A percentile compares a stretch with the other conserved stretches of the same genome.
Conservation (phyloP, 92 coral and sea anemone species). For the Palythoa grandis region DNA sequence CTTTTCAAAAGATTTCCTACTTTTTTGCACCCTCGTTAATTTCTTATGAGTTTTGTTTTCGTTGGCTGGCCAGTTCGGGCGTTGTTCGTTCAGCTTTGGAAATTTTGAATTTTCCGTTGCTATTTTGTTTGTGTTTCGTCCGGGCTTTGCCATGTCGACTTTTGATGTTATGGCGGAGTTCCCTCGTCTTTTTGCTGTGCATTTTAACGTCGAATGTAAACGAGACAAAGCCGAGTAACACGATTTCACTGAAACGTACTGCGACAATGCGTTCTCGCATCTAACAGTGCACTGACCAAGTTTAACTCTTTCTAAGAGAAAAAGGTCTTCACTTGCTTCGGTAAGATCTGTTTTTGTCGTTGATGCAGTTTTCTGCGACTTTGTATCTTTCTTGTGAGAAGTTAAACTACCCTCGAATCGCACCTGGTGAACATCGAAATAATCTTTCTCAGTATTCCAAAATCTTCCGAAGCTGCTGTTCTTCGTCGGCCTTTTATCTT, state of each 20-base stretch:
- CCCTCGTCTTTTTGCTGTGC: background rate
- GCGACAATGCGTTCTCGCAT: background rate
- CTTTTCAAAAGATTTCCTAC: background rate
- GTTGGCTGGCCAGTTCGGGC: background rate
- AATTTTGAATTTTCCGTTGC: background rate
- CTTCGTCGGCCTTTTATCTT: background rate
- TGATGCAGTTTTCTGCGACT: background rate
- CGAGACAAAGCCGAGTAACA: background rate
- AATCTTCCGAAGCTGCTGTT: background rate
- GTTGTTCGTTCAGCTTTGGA: background rate
- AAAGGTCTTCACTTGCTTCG: background rate
- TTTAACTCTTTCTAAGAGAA: background rate
- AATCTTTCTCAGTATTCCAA: background rate
- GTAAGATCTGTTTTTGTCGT: background rate
- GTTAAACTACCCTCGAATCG: background rate
- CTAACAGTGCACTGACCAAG: background rate
- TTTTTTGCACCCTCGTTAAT: background rate
- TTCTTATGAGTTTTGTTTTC: background rate
- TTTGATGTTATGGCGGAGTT: background rate
- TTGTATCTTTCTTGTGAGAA: background rate
- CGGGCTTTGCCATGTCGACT: background rate
- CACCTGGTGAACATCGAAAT: background rate
- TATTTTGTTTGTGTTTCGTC: background rate
- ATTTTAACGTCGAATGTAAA: background rate
- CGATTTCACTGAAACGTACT: background rate